These are phyloP conservation scores for Diglossa brunneiventris DNA, from an alignment of 2,113 vertebrate species.

Conservation along the genomic window DNA sequence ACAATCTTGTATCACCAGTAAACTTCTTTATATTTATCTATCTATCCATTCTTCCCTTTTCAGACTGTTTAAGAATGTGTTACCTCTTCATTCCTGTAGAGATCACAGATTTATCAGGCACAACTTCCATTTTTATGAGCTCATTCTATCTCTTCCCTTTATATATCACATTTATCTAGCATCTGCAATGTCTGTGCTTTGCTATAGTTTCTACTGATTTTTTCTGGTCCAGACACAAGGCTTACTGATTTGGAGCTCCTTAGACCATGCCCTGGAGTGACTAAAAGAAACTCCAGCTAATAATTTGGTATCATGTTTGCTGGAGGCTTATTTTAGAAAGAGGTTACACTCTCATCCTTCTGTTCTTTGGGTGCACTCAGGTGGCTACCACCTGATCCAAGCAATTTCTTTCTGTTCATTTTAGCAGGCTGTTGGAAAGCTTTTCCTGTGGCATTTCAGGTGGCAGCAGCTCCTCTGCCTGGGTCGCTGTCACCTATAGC, in stretches of 20 bases:
- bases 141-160: not conserved
- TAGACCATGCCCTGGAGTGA: not conserved
- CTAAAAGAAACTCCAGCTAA: not conserved
- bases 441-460: not conserved
- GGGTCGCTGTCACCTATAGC: accelerated
- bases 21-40: not conserved
- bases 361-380: not conserved
- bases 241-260: not conserved
- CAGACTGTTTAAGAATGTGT: not conserved
- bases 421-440: not conserved
- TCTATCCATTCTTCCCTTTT: not conserved
- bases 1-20: not conserved
- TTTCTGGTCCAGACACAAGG: not conserved
- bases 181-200: not conserved
- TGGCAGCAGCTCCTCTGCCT: not conserved
- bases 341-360: not conserved
- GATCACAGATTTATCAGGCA: not conserved
- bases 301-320: not conserved
- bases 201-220: not conserved
- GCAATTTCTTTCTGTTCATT: not conserved
- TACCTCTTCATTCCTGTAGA: not conserved
- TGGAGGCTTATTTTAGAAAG: not conserved
- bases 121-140: not conserved
- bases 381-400: not conserved
- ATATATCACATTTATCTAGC: not conserved